Base-by-base conservation (phyloP, 2,888 invertebrate species). In the Achlya flavicornis region DNA sequence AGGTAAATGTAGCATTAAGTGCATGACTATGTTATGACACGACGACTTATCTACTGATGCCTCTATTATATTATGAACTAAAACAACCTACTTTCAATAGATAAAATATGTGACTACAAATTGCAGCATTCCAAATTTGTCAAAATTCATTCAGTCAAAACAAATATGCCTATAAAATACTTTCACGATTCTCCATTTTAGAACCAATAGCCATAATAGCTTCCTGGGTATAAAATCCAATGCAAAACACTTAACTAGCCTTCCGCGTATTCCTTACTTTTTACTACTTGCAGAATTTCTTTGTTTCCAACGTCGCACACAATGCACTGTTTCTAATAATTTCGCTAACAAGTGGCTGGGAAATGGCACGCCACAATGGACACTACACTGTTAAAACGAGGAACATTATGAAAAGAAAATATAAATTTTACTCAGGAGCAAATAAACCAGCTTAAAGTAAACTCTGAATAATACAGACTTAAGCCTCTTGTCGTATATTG, bases 311-410 rank as follows among this genome's bases (percentile, higher is more conserved):
- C 81, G 71, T 76, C 66, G 82, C 76, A 83, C 74, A 87, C 89
- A 89, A 88, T 89, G 83, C 84, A 79, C 82, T 79, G 86, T 88
- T 90, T 88, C 88, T 86, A 88, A 87, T 88, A 90, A 90, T 88
- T 88, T 89, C 68, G 73, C 84, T 86, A 86, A 88, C 85, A 86
- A 88, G 83, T 83, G 81, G 84, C 83, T 80, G 79, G 81, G 79
- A 85, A 85, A 83, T 80, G 72, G 78, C 75, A 79, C 72, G 72
- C 81, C 72, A 85, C 84, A 86, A 83, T 85, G 85, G 77, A 79
- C 75, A 79, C 71, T 80, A 85, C 81, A 83, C 76, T 81, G 81
- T 86, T 81, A 77, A 75, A 77, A 68, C 61, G 68, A 72, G 70
- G 78, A 78, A 75, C 70, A 67, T 73, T 81, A 81, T 78, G 64